Conservation (phyloP, 1,140 invertebrate genomes). For the Hyles euphorbiae region DNA sequence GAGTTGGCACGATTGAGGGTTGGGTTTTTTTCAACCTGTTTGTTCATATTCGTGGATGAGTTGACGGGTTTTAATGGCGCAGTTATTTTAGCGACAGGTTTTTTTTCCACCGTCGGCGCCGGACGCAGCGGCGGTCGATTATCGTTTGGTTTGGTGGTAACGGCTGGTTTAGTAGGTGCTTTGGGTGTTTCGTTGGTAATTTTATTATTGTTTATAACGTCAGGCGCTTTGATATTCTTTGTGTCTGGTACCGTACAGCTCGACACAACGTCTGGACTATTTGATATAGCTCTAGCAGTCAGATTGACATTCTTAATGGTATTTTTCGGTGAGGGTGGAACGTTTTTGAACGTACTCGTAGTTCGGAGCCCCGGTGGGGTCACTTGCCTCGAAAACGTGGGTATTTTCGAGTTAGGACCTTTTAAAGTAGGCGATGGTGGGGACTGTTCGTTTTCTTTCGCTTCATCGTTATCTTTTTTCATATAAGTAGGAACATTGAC, state of each 20-base stretch:
- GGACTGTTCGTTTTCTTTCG: conserved; percentile 40
- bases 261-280: conserved; percentile 83
- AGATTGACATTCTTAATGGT: conserved; percentile 43
- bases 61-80: conserved; percentile 46
- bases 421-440: conserved; percentile 58
- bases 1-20: conserved; percentile 39
- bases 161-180: conserved; percentile 43
- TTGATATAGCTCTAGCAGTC: conserved; percentile 56
- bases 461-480: conserved; percentile 39
- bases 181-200: conserved; percentile 45
- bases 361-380: conserved; percentile 71
- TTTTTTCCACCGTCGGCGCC: conserved; percentile 47
- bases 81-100: conserved; percentile 39
- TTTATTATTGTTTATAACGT: conserved; percentile 76
- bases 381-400: conserved; percentile 66
- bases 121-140: conserved; percentile 55
- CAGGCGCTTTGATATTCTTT: conserved; percentile 77
- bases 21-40: conserved; percentile 42
- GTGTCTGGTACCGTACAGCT: conserved; percentile 75
- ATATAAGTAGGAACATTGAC: conserved; percentile 78
- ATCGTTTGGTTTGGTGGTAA: conserved; percentile 43
- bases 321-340: conserved; percentile 54
- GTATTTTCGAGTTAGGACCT: conserved; percentile 58
- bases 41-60: conserved; percentile 36
- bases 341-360: conserved; percentile 60